Conservation (phyloP, 2,113 vertebrate genomes). For the Gobius niger region DNA sequence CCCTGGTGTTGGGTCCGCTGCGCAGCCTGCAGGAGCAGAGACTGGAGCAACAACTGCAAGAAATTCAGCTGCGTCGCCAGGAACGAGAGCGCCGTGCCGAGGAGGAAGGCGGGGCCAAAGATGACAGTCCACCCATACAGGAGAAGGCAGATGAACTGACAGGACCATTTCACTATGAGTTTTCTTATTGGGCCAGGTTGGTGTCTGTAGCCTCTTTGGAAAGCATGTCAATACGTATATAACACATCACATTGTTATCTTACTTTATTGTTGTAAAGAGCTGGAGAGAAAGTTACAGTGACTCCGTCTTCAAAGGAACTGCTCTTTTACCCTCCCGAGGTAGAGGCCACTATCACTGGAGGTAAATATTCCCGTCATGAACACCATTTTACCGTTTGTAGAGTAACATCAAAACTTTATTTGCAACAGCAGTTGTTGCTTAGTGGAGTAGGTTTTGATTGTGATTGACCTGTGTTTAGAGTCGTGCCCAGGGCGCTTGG, state of each 20-base stretch:
- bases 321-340: conserved; percentile 92
- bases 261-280: conserved; percentile 68
- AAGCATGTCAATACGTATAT: neutral
- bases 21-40: conserved; percentile 87
- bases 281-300: conserved; percentile 95
- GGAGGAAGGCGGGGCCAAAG: conserved; percentile 72
- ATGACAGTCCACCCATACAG: conserved; percentile 80
- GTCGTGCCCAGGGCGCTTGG: conserved; percentile 90
- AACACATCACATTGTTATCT: neutral
- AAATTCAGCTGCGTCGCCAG: conserved; percentile 86
- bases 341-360: conserved; percentile 92
- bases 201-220: neutral
- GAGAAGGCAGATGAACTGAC: conserved; percentile 90
- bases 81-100: conserved; percentile 83
- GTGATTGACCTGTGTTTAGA: conserved; percentile 72
- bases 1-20: conserved; percentile 92
- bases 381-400: neutral
- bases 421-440: no score
- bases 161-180: conserved; percentile 92
- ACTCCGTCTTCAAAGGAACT: conserved; percentile 94
- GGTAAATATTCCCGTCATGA: conserved; percentile 71
- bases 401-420: no score
- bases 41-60: conserved; percentile 90
- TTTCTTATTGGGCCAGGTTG: conserved; percentile 97
- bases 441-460: no score